Evolutionary conservation across 2,888 invertebrate genomes (phyloP).

Genomic region (Tenthredo scrophulariae): DNA sequence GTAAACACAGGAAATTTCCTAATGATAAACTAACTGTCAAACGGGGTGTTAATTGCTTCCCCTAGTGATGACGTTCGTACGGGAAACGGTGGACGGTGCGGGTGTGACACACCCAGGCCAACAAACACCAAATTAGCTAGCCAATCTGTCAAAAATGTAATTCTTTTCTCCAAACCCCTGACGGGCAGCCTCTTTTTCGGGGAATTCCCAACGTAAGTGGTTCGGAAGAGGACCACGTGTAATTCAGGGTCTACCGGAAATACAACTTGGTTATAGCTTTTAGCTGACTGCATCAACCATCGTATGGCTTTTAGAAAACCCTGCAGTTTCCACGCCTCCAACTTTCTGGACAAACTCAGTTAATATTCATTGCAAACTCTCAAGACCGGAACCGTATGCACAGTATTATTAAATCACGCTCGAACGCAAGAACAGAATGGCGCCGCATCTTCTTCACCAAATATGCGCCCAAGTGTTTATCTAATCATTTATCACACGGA

Average conservation of each 20-base stretch:
- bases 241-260: constrained; percentile 39
- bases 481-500: neutral
- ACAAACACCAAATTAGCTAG: constrained; percentile 60
- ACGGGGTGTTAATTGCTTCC: constrained; percentile 71
- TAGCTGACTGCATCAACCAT: neutral
- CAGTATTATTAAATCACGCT: neutral
- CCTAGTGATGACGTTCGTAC: constrained; percentile 50
- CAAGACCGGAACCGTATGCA: neutral
- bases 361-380: constrained; percentile 22
- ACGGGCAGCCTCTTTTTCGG: constrained; percentile 38
- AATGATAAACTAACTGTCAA: constrained; percentile 69
- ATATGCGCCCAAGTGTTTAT: neutral
- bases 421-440: neutral
- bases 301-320: neutral
- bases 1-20: constrained; percentile 55
- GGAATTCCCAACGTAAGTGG: constrained; percentile 38
- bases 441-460: neutral
- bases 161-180: constrained; percentile 56
- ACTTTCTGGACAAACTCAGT: constrained; percentile 6
- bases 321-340: neutral
- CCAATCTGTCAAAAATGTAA: constrained; percentile 68
- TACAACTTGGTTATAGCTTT: constrained; percentile 42
- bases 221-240: constrained; percentile 53
- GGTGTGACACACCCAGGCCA: constrained; percentile 47
- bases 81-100: neutral